phyloP scores from a whole-genome alignment of 2,888 invertebrate genomes.

The Himalopsyche japonica region DNA sequence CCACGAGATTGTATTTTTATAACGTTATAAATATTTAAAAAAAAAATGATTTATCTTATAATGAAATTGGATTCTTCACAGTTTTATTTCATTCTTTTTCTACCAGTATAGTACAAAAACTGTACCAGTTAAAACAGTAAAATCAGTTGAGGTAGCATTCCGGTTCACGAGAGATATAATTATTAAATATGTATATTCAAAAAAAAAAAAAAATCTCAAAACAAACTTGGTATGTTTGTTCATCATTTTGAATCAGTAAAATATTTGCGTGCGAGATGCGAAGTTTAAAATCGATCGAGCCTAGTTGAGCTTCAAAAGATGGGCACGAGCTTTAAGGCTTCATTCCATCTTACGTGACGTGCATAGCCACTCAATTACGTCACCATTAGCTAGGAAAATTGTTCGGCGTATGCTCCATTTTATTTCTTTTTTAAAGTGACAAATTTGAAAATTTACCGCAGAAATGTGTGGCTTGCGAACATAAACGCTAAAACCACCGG shows the following conservation, averaged over 20 bases:
- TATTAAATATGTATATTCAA: background rate
- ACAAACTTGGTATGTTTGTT: background rate
- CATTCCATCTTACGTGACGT: conserved; percentile 26
- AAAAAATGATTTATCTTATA: no score
- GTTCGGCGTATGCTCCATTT: background rate
- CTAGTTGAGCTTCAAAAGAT: conserved; percentile 15
- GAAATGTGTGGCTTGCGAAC: background rate
- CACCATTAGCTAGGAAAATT: conserved; percentile 5
- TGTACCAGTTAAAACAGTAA: no score
- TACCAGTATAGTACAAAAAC: no score
- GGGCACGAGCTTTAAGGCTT: conserved; percentile 4
- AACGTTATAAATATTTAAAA: no score
- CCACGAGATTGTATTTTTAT: no score
- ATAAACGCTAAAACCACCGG: no score
- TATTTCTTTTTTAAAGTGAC: background rate
- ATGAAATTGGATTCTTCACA: no score
- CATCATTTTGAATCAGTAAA: background rate
- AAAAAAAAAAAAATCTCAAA: background rate
- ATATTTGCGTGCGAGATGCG: conserved; percentile 19
- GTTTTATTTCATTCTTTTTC: no score
- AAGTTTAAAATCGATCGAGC: background rate
- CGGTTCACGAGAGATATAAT: background rate
- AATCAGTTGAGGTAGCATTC: no score
- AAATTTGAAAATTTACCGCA: background rate
- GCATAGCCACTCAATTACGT: conserved; percentile 35